Percentiles rank a stretch among this genome's conserved stretches.
Evolutionary conservation across 2,797 vertebrate species (phyloP).

Genomic region (Pseudotriccus pelzelni): DNA sequence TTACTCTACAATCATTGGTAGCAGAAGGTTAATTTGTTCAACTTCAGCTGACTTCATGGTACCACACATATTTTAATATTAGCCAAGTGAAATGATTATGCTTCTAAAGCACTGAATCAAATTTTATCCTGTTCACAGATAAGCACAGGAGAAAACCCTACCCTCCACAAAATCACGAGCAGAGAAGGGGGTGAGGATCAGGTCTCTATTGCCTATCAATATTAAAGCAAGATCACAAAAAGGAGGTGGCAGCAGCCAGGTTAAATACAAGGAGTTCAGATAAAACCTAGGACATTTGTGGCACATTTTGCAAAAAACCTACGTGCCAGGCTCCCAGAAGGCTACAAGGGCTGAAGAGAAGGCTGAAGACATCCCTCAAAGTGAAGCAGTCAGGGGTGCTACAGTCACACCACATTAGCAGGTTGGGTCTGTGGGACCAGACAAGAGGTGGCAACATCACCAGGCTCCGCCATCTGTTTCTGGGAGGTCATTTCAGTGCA

Average conservation of each 20-base stretch:
- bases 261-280: not conserved
- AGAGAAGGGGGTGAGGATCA: not conserved
- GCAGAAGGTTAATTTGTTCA: not conserved
- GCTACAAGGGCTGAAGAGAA: not conserved
- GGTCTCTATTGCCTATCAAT: not conserved
- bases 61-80: not conserved
- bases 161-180: not conserved
- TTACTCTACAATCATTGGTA: not conserved
- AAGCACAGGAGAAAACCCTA: not conserved
- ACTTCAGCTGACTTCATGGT: not conserved
- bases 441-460: not conserved
- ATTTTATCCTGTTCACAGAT: not conserved
- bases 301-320: not conserved
- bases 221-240: not conserved
- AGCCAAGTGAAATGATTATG: not conserved
- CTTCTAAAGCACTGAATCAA: not conserved
- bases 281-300: not conserved
- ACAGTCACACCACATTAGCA: not conserved
- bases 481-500: not conserved
- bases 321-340: not conserved
- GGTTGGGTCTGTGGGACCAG: not conserved
- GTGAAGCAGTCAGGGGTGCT: not conserved
- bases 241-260: not conserved
- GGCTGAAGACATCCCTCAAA: not conserved
- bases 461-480: not conserved